phyloP scores from a whole-genome alignment of 1,140 invertebrate genomes.

The Drosophila parvula region DNA sequence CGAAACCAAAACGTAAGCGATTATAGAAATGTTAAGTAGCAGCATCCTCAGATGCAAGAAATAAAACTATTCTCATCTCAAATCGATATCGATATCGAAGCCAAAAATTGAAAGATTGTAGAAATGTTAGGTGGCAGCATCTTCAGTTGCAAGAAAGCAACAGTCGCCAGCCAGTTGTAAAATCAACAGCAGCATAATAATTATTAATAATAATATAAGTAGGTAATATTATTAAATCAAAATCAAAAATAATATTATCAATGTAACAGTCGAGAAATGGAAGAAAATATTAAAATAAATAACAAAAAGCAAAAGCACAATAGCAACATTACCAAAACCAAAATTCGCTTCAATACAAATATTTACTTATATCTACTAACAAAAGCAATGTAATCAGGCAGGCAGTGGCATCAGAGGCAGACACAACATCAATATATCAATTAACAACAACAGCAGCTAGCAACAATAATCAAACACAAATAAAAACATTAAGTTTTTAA shows the following conservation, averaged over 20 bases:
- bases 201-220: conserved; percentile 13
- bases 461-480: not conserved
- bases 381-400: not conserved
- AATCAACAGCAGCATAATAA: conserved; percentile 15
- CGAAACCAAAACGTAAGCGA: not conserved
- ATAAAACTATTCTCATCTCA: too few relatives aligned
- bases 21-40: not conserved
- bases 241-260: too few relatives aligned
- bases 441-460: not conserved
- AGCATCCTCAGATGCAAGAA: too few relatives aligned
- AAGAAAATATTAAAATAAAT: too few relatives aligned
- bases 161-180: not conserved
- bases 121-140: not conserved
- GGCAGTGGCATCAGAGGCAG: not conserved
- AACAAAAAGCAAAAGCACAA: not conserved
- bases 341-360: not conserved
- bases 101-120: not conserved
- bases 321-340: not conserved
- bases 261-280: too few relatives aligned
- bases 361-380: not conserved
- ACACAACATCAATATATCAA: not conserved
- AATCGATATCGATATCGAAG: not conserved
- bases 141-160: not conserved
- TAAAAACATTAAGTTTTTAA: not conserved
- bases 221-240: not conserved